These are phyloP conservation scores for Mormyrus lacerda DNA, from an alignment of 2,113 vertebrate genomes.

Conservation along the genomic window DNA sequence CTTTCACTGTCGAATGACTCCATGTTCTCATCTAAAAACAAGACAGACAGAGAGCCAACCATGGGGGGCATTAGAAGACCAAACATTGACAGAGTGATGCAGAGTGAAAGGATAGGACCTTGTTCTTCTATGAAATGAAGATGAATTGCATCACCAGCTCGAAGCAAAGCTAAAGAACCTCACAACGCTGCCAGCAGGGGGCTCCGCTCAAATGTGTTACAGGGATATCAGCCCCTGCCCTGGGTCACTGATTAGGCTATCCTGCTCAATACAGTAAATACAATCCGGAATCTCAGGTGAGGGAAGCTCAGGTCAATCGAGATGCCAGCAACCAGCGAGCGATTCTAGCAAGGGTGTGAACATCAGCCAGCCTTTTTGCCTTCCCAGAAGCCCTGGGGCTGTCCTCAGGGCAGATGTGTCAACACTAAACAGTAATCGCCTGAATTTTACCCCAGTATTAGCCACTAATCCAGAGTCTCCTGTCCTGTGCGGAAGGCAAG, in stretches of 20 bases:
- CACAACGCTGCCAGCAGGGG: slow-evolving; percentile 44
- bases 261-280: not conserved
- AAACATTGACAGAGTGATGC: not conserved
- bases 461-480: not conserved
- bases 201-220: slow-evolving; percentile 34
- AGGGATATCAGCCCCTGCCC: slow-evolving; percentile 15
- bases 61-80: no score
- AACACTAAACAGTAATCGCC: not conserved
- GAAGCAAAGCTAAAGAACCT: not conserved
- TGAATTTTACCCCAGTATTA: not conserved
- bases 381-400: not conserved
- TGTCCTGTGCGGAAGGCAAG: not conserved
- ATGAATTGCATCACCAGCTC: not conserved
- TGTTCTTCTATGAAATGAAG: not conserved
- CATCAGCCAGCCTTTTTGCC: not conserved
- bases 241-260: no score
- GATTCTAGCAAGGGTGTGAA: not conserved
- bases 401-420: not conserved
- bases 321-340: not conserved
- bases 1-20: slow-evolving; percentile 85
- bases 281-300: not conserved
- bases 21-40: slow-evolving; percentile 78
- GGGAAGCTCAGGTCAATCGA: not conserved
- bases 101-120: not conserved
- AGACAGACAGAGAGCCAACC: not conserved